Conservation (phyloP, 2,113 vertebrate species). For the Stictonetta naevosa region DNA sequence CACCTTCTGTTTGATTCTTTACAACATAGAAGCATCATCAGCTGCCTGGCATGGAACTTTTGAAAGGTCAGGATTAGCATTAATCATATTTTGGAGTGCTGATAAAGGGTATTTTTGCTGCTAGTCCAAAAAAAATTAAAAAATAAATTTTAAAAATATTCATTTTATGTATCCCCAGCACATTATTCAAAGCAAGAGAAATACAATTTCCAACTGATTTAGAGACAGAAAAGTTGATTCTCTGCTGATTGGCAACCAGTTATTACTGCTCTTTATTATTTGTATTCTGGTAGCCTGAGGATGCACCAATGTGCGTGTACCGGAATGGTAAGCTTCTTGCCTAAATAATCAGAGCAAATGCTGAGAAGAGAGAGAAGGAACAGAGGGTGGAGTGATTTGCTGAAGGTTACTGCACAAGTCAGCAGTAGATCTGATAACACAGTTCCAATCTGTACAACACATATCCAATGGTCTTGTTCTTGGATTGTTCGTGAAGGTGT, state of each 20-base stretch:
- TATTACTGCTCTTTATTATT: slow-evolving; percentile 21
- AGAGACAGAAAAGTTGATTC: slow-evolving; percentile 11
- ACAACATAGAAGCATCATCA: slow-evolving; percentile 66
- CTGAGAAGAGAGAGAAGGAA: neutral
- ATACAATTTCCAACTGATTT: slow-evolving; percentile 57
- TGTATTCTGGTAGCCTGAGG: neutral
- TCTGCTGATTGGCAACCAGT: slow-evolving; percentile 33
- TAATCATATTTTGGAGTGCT: slow-evolving; percentile 54
- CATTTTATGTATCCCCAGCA: slow-evolving; percentile 35
- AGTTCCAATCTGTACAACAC: neutral
- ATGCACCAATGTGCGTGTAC: neutral
- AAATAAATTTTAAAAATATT: neutral
- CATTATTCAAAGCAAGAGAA: slow-evolving; percentile 53
- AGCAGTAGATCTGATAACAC: neutral
- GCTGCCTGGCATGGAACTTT: slow-evolving; percentile 68
- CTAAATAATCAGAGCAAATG: neutral
- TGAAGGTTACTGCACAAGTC: neutral
- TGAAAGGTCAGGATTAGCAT: slow-evolving; percentile 79
- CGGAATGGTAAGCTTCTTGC: neutral
- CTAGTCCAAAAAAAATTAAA: neutral
- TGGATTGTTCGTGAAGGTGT: neutral
- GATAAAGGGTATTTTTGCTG: slow-evolving; percentile 38
- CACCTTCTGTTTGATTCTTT: slow-evolving; percentile 67
- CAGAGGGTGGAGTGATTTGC: neutral
- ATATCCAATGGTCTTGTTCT: neutral